Base-by-base conservation (phyloP, 2,888 invertebrate species). In the Megalurothrips usitatus region DNA sequence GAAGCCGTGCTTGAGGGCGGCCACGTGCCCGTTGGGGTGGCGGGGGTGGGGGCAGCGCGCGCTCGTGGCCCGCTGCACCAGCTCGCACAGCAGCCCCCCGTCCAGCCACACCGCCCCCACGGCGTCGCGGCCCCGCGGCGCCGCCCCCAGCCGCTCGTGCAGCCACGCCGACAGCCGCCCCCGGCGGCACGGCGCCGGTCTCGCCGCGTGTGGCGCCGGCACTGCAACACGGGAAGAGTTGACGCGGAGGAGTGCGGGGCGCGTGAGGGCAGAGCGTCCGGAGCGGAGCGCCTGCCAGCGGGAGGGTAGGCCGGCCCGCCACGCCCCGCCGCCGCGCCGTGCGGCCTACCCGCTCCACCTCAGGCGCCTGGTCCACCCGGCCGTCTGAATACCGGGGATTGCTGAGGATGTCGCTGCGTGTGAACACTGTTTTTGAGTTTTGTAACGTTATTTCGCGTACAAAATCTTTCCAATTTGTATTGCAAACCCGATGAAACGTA, bases 1-100 rank as follows among this genome's bases (percentile, higher is more conserved):
- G 68, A 75, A 75, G 68, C 68, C 68, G 68, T 75, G 68, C 26
- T 75, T 75, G 68, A 75, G 68, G 26, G 68, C 68, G 10, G 68
- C 68, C 68, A 75, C 68, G 68, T 75, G 68, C 23, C 68, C 68
- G 68, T 75, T 75, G 68, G 68, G 68, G 68, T 75, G 68, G 11
- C 68, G 68, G 23, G 26, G 68, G 26, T 26, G 68, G 23, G 68
- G 68, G 68, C 68, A 75, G 68, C 68, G 68, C 68, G 68, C 68
- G 68, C 68, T 26, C 68, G 68, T 75, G 26, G 26, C 12, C 68
- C 68, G 68, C 68, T 75, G 68, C 68, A 75, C 68, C 68, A 75
- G 68, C 23, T 23, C 68, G 68, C 68, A 75, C 26, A 75, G 26
- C 68, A 75, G 68, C 8, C 68, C 68, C 23, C 68, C 68, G 68